phyloP scores from a whole-genome alignment of 1,140 invertebrate genomes.

The Bombus consobrinus region DNA sequence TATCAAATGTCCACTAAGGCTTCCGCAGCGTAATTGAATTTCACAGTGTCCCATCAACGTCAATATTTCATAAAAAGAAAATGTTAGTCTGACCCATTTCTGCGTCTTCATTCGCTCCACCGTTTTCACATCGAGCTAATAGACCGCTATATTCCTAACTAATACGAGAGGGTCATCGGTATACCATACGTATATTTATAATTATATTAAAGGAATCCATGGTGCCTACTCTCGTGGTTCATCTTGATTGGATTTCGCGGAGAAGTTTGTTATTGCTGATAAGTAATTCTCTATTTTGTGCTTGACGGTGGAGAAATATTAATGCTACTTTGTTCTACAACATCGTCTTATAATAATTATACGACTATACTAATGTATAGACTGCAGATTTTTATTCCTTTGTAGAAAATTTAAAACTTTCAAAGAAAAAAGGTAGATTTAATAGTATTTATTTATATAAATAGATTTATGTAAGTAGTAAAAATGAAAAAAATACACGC shows the following conservation, averaged over 20 bases:
- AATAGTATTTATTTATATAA: too few species aligned
- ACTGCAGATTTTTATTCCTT: background rate
- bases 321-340: too few species aligned
- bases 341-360: too few species aligned
- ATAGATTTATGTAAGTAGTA: too few species aligned
- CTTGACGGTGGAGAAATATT: background rate
- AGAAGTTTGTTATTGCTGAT: background rate
- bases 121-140: constrained; percentile 23
- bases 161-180: constrained; percentile 18
- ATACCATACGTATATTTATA: constrained; percentile 1
- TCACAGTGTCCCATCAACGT: constrained; percentile 35
- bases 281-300: background rate
- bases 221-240: background rate
- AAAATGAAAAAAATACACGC: background rate
- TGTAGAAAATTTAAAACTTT: background rate
- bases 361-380: too few species aligned
- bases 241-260: background rate
- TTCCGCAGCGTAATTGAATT: constrained; percentile 43
- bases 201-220: constrained; percentile 21
- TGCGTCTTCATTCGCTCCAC: background rate
- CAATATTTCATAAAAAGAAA: constrained; percentile 54
- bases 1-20: constrained; percentile 37
- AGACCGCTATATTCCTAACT: constrained; percentile 12
- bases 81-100: constrained; percentile 47
- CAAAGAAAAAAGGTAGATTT: background rate